Percentiles rank a stretch among this genome's conserved stretches.
phyloP scores from a whole-genome alignment of 2,113 vertebrate genomes.

The Orthochromis indermauri region DNA sequence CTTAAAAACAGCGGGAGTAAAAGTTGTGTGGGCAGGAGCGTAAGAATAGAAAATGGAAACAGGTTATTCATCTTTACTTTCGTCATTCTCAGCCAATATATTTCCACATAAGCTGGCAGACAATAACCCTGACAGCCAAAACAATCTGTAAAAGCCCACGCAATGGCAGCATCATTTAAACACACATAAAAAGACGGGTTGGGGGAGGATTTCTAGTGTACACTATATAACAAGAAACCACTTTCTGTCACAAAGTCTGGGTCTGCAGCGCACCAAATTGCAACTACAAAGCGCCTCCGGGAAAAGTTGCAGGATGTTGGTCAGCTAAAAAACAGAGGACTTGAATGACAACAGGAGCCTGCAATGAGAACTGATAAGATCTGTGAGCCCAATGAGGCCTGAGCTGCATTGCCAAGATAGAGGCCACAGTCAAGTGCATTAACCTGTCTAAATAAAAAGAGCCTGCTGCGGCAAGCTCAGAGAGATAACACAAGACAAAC shows the following conservation, averaged over 20 bases:
- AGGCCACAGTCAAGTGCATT: slow-evolving; percentile 5
- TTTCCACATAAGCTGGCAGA: slow-evolving; percentile 38
- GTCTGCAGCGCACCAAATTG: background rate
- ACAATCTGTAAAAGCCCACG: slow-evolving; percentile 39
- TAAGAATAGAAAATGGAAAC: slow-evolving; percentile 37
- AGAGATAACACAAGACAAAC: slow-evolving; percentile 34
- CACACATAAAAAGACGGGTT: background rate
- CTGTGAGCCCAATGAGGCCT: background rate
- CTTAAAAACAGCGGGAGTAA: background rate
- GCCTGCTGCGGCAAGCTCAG: background rate
- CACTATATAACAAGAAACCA: slow-evolving; percentile 2
- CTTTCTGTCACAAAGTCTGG: background rate
- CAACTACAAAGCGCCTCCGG: background rate
- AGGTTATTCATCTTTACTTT: slow-evolving; percentile 28
- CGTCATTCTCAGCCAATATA: slow-evolving; percentile 32
- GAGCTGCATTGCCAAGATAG: slow-evolving; percentile 22
- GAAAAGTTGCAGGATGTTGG: background rate
- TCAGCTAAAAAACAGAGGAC: slow-evolving; percentile 11
- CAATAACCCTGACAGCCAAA: slow-evolving; percentile 44
- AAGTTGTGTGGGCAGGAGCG: slow-evolving; percentile 32
- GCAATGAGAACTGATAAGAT: slow-evolving; percentile 23
- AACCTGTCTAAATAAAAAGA: slow-evolving; percentile 24
- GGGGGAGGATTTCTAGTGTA: background rate
- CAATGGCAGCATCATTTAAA: slow-evolving; percentile 20
- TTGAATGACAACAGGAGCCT: slow-evolving; percentile 11